Base-by-base conservation (phyloP, 2,888 invertebrate genomes). In the Lasioglossum zephyrum region DNA sequence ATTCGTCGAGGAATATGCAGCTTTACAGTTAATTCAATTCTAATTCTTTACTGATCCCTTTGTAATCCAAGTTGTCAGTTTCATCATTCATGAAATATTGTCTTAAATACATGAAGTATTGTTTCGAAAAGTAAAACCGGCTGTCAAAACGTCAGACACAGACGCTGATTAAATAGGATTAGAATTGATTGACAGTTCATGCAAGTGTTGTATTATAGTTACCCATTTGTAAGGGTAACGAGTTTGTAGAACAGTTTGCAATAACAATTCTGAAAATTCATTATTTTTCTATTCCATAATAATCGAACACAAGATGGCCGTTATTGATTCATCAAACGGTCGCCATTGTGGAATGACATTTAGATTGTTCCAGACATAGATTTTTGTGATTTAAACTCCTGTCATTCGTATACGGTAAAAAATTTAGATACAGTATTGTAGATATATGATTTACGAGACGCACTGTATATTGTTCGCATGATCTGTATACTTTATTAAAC, bases 241-340 rank as follows among this genome's bases (percentile, higher is more conserved):
- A n/a, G 18, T 9, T 63, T 6, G 13, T 22, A 5, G 4, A 26
- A 39, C 11, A 70, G 9, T 41, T 0, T 53, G 5, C 2, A 73
- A 22, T 36, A 47, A 18, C 4, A 73, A 6, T 53, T 49, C 1
- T 6, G 22, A 16, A 73, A 77, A 53, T 39, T 57, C 31, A 76
- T 84, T 47, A 36, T 9, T 13, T 36, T 57, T 53, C 18, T 74
- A 9, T 39, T 84, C 74, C 85, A 75, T 81, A 85, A 66, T 82
- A 78, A 75, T 73, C 13, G 26, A 36, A 53, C 16, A 63, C 81
- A 91, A 90, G 60, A 91, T 91, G 89, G 90, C 82, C n/a, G 84
- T 18, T 84, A 49, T 82, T 75, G 77, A 88, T 90, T 77, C 13
- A 16, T 53, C 49, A 66, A 26, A 16, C 18, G 22, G 74, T 88